These are phyloP conservation scores for Paradoxurus hermaphroditus DNA, from an alignment of 2,113 vertebrate species.

Conservation along the genomic window DNA sequence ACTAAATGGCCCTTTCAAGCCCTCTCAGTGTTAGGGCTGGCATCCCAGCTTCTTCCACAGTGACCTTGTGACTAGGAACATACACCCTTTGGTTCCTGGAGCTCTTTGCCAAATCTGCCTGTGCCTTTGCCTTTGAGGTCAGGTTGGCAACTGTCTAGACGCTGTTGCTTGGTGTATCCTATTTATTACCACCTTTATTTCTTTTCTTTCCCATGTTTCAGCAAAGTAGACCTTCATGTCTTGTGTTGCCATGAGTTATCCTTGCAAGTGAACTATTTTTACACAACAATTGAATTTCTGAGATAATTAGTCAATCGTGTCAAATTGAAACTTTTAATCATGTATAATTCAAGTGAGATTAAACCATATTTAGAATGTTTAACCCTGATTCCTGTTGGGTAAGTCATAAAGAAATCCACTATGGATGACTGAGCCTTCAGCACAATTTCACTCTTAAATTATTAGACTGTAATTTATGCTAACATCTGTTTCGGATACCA, in stretches of 20 bases:
- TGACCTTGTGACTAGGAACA: background rate
- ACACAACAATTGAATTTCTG: background rate
- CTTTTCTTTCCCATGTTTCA: background rate
- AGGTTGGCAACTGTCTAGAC: background rate
- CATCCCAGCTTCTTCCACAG: background rate
- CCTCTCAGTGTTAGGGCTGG: background rate
- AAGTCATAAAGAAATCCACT: conserved; percentile 34
- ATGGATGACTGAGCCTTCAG: conserved; percentile 41
- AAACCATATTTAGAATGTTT: conserved; percentile 6
- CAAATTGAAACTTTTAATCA: conserved; percentile 38
- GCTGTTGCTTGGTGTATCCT: background rate
- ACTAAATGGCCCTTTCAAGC: background rate
- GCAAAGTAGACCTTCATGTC: background rate
- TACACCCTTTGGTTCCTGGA: background rate
- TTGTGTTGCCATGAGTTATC: background rate
- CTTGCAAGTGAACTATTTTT: background rate
- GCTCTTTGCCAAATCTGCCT: background rate
- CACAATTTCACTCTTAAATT: conserved; percentile 48
- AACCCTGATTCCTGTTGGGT: conserved; percentile 8
- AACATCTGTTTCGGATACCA: conserved; percentile 59
- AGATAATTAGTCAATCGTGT: background rate
- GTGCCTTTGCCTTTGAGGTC: background rate
- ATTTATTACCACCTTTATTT: background rate
- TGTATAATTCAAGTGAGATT: background rate
- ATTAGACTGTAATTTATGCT: conserved; percentile 42